Conservation (phyloP, 1,140 invertebrate species). For the Venturia canescens region DNA sequence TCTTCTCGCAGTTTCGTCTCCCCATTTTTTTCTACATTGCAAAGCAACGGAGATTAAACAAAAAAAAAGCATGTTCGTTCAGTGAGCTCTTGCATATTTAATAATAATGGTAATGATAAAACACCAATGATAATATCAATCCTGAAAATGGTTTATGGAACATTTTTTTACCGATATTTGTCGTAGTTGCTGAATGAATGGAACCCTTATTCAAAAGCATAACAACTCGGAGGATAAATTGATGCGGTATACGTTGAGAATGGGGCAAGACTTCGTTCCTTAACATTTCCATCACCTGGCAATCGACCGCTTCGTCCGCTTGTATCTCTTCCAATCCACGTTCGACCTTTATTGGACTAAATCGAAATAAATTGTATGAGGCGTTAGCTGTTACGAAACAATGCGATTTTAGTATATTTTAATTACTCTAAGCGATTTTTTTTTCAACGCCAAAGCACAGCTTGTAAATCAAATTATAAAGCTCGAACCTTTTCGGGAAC, state of each 20-base stretch:
- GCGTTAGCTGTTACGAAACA: background rate
- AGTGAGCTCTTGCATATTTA: background rate
- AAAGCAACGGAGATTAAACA: background rate
- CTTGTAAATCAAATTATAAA: no score
- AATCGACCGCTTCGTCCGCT: constrained; percentile 90
- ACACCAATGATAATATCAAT: no score
- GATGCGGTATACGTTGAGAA: constrained; percentile 87
- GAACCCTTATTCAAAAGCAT: constrained; percentile 95
- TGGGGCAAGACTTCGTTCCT: constrained; percentile 91
- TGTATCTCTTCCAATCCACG: constrained; percentile 89
- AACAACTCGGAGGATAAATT: constrained; percentile 92
- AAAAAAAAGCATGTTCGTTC: background rate
- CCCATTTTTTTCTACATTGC: constrained; percentile 80
- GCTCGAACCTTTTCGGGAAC: constrained; percentile 82
- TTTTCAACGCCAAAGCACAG: no score
- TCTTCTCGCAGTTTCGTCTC: constrained; percentile 93
- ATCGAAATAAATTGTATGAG: background rate
- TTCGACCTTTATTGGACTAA: constrained; percentile 77
- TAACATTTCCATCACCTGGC: constrained; percentile 91
- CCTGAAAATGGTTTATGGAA: no score
- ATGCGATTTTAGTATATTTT: no score
- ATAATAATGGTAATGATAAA: background rate
- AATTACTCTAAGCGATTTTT: no score
- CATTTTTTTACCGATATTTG: constrained; percentile 77
- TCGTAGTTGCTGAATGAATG: constrained; percentile 90